Evolutionary conservation across 2,797 vertebrate species (phyloP), one percentile per base, ranked within the genome.

Genomic region (Sebastes hubbsi): DNA sequence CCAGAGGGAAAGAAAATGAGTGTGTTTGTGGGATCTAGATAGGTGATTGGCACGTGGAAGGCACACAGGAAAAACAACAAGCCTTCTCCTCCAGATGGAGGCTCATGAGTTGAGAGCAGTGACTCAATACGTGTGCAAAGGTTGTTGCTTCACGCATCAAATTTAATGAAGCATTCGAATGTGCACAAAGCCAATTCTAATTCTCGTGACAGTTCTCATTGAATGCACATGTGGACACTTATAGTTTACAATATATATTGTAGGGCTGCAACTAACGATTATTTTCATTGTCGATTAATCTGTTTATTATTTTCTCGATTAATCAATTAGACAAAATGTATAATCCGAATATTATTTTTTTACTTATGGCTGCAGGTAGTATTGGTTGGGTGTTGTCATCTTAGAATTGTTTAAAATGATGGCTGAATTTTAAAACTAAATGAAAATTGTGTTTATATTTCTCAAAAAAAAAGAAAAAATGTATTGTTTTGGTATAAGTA

Each of bases 41-140:
- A 78, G 77, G 67, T 85, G 80, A 81, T 30, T 70, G 77, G 63
- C 70, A 72, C 64, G 59, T 69, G 13, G 25, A n/a, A 59, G 55
- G 59, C 10, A 66, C n/a, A 59, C 46, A 88, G 68, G 68, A 80
- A 75, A 74, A 86, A 83, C 66, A 88, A 72, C 76, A 71, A 72
- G 49, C 68, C 72, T 46, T 20, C 77, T 68, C 69, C 65, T 77
- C 73, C 73, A 85, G 84, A 77, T 78, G 80, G 80, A 74, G 75
- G 58, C 66, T 74, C 54, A 29, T 27, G 76, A 71, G 78, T 68
- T 27, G 27, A 55, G 54, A 75, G 66, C 77, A 65, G 75, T 71
- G 77, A 82, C 52, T 77, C 82, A 79, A 46, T 72, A 69, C 54
- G 49, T 34, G 60, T 68, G 30, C 63, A 82, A 80, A 82, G 68